phyloP scores from a whole-genome alignment of 2,797 vertebrate genomes.

The Paratrypauchen microcephalus region DNA sequence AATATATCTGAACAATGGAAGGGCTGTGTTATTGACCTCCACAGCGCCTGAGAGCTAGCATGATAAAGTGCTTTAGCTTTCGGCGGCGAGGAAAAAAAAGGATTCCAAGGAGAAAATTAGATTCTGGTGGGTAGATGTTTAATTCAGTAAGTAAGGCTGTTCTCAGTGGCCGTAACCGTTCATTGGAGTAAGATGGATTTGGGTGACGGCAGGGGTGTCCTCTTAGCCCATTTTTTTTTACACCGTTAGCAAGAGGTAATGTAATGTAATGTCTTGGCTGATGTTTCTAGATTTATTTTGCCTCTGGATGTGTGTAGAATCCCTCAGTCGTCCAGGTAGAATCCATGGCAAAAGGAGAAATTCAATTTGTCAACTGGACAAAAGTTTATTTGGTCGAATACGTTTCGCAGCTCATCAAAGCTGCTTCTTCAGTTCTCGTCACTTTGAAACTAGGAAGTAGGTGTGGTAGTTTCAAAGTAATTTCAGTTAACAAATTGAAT shows the following conservation, averaged over 20 bases:
- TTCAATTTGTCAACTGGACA: too few species aligned
- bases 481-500: too few species aligned
- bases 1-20: conserved; percentile 68
- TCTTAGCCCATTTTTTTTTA: conserved; percentile 63
- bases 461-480: too few species aligned
- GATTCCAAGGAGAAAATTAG: conserved; percentile 49
- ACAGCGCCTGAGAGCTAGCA: conserved; percentile 58
- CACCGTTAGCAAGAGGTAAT: conserved; percentile 54
- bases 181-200: conserved; percentile 58
- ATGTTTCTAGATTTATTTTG: conserved; percentile 15
- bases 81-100: conserved; percentile 20
- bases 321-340: too few species aligned
- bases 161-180: conserved; percentile 63
- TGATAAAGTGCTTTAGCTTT: conserved; percentile 65
- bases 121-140: conserved; percentile 67
- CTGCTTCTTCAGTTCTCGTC: too few species aligned
- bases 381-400: too few species aligned
- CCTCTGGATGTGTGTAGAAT: too few species aligned
- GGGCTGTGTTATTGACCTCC: conserved; percentile 66
- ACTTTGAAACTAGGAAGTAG: too few species aligned
- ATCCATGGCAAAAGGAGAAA: too few species aligned
- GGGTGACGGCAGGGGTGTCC: conserved; percentile 35
- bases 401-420: too few species aligned
- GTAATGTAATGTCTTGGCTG: background rate
- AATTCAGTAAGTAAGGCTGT: conserved; percentile 64